A percentile compares a stretch with the other conserved stretches of the same genome.
Conservation (phyloP, 1,140 invertebrate species). For the Apis cerana region DNA sequence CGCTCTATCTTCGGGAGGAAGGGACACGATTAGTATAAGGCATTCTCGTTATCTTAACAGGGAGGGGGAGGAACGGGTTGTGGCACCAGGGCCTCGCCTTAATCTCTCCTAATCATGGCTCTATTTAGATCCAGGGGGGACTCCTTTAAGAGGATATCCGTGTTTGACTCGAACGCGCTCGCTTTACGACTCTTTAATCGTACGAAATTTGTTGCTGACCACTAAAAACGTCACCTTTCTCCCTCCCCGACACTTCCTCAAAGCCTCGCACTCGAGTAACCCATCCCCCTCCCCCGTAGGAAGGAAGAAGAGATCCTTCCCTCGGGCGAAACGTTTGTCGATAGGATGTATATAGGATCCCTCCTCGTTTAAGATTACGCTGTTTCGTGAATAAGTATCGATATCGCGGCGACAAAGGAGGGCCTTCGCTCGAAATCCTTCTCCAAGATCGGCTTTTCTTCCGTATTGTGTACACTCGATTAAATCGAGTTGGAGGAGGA, state of each 20-base stretch:
- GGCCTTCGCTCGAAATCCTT: no score
- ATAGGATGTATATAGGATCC: slow-evolving; percentile 7
- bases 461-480: no score
- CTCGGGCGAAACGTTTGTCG: background rate
- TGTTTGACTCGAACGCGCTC: slow-evolving; percentile 69
- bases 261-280: background rate
- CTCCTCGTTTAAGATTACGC: slow-evolving; percentile 1
- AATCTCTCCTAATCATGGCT: slow-evolving; percentile 71
- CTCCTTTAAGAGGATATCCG: slow-evolving; percentile 77
- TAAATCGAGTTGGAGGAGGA: no score
- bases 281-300: background rate
- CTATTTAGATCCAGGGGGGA: slow-evolving; percentile 71
- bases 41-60: slow-evolving; percentile 73
- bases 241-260: slow-evolving; percentile 52
- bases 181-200: slow-evolving; percentile 73
- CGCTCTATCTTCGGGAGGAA: slow-evolving; percentile 62
- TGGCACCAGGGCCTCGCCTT: slow-evolving; percentile 33
- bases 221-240: slow-evolving; percentile 49
- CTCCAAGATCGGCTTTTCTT: slow-evolving; percentile 1
- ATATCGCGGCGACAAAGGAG: no score
- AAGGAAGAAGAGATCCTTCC: background rate
- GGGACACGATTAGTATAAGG: slow-evolving; percentile 71
- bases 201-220: slow-evolving; percentile 70
- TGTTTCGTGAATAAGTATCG: no score
- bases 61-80: slow-evolving; percentile 52